phyloP scores from a whole-genome alignment of 2,113 vertebrate species.

The Dasyprocta punctata region DNA sequence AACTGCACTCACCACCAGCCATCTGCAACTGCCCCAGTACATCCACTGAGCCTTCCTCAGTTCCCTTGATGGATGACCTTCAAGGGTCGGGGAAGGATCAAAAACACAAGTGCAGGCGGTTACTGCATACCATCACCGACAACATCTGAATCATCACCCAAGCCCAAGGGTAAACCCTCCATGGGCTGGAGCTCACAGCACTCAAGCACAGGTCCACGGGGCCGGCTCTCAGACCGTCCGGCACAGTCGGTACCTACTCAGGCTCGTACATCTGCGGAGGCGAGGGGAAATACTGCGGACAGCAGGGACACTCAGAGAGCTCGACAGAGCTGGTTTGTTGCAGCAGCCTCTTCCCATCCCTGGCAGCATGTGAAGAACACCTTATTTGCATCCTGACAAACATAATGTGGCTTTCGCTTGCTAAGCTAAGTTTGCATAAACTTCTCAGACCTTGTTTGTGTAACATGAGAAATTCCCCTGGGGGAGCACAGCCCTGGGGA shows the following conservation, averaged over 20 bases:
- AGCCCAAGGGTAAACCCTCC: slow-evolving; percentile 95
- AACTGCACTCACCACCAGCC: slow-evolving; percentile 14
- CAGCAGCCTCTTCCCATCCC: slow-evolving; percentile 94
- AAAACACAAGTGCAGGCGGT: slow-evolving; percentile 95
- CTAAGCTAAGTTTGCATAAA: background rate
- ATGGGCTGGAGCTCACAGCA: slow-evolving; percentile 95
- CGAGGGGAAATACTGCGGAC: slow-evolving; percentile 93
- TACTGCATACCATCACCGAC: slow-evolving; percentile 95
- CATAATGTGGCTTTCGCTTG: slow-evolving; percentile 78
- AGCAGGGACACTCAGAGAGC: slow-evolving; percentile 94
- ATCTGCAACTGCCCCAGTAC: slow-evolving; percentile 82
- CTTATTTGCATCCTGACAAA: slow-evolving; percentile 95
- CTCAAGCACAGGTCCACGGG: slow-evolving; percentile 95
- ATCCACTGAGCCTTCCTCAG: slow-evolving; percentile 90
- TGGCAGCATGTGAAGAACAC: slow-evolving; percentile 95
- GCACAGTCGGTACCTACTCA: slow-evolving; percentile 90
- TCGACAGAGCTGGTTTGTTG: slow-evolving; percentile 92
- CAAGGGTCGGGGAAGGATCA: slow-evolving; percentile 91
- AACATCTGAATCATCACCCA: slow-evolving; percentile 97
- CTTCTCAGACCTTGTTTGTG: background rate
- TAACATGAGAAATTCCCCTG: background rate
- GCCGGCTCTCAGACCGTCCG: slow-evolving; percentile 87
- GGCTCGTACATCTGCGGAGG: slow-evolving; percentile 94
- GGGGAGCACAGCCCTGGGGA: background rate
- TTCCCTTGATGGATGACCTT: slow-evolving; percentile 91